These are phyloP conservation scores for Rhabdomys dilectus DNA, from an alignment of 2,113 vertebrate genomes.

Conservation along the genomic window DNA sequence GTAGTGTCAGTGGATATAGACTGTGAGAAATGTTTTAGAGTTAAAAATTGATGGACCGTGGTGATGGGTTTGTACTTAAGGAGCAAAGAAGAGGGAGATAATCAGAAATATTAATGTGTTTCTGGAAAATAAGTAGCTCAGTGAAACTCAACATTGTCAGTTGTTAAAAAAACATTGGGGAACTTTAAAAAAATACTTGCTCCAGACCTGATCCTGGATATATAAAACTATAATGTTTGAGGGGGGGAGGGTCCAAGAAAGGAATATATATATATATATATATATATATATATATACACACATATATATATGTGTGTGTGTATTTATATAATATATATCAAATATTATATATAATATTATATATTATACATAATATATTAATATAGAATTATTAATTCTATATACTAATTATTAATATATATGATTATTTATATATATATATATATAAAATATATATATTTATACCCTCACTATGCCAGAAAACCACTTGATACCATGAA, in stretches of 20 bases:
- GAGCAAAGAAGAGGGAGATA: neutral
- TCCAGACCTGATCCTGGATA: neutral
- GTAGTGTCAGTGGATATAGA: neutral
- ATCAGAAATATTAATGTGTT: neutral
- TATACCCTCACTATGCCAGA: neutral
- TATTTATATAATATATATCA: no score
- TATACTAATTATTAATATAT: no score
- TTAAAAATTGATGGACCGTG: neutral
- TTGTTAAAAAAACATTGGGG: neutral
- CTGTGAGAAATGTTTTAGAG: conserved; percentile 6
- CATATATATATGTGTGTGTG: no score
- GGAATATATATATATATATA: no score
- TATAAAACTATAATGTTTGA: neutral
- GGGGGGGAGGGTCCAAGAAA: neutral
- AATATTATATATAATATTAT: no score
- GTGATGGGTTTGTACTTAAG: neutral
- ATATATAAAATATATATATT: neutral
- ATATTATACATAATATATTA: no score
- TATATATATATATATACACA: no score
- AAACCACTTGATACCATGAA: neutral
- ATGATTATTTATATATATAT: no score
- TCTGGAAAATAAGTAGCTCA: neutral
- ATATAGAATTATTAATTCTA: no score
- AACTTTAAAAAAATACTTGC: neutral
- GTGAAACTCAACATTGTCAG: neutral